Percentiles rank a stretch among this genome's conserved stretches.
Conservation (phyloP, 92 coral and sea anemone genomes). For the Micromussa lordhowensis region DNA sequence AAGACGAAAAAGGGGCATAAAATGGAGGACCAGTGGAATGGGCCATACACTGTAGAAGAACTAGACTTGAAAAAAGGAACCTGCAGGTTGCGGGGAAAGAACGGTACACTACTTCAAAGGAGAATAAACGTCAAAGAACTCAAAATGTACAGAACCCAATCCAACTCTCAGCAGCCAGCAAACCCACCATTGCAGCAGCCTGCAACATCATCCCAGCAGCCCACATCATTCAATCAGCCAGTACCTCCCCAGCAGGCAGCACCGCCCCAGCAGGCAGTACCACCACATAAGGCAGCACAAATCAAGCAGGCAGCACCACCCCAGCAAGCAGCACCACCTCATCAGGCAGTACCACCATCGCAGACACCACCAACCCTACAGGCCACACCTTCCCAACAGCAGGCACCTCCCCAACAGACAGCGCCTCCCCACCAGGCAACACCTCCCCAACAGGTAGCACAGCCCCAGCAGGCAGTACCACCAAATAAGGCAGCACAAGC, state of each 20-base stretch:
- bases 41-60: constrained; percentile 51
- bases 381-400: too few relatives aligned
- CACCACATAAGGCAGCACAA: neutral
- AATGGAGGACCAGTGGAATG: constrained; percentile 71
- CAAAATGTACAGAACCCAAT: constrained; percentile 30
- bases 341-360: neutral
- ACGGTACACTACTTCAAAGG: constrained; percentile 30
- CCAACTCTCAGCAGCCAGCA: neutral
- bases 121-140: constrained; percentile 46
- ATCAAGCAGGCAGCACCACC: neutral
- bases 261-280: neutral
- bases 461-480: neutral
- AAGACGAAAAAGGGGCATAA: constrained; percentile 63
- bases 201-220: neutral
- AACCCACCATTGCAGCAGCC: neutral
- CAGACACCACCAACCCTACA: too few relatives aligned
- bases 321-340: neutral
- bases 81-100: constrained; percentile 37
- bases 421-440: too few relatives aligned
- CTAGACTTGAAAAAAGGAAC: constrained; percentile 44
- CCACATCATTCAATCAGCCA: neutral
- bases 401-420: too few relatives aligned
- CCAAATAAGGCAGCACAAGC: too few relatives aligned
- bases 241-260: neutral
- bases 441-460: neutral